Evolutionary conservation across 2,113 vertebrate genomes (phyloP).

Genomic region (Esox niger): DNA sequence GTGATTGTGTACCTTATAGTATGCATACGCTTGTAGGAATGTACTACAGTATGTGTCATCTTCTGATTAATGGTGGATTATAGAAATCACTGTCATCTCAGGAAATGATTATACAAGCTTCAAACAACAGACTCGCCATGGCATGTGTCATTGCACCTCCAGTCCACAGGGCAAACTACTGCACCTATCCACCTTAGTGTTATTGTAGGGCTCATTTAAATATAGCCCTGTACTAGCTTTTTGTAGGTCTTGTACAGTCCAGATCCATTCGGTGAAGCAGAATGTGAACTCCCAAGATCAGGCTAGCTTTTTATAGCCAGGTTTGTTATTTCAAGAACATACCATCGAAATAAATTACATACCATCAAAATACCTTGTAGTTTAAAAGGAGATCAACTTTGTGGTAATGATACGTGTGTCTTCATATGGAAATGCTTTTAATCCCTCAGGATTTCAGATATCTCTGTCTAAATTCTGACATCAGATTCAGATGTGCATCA

Average conservation of each 20-base stretch:
- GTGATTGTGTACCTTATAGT: neutral
- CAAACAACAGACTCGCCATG: neutral
- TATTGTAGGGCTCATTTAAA: neutral
- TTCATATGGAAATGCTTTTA: neutral
- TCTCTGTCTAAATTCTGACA: conserved; percentile 63
- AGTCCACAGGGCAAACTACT: neutral
- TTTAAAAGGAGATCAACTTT: neutral
- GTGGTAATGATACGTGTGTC: neutral
- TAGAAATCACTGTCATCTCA: neutral
- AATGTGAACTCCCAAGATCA: too few species aligned
- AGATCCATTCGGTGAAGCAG: too few species aligned
- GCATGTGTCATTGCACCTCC: neutral
- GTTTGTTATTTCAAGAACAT: too few species aligned
- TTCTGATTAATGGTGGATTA: conserved; percentile 1
- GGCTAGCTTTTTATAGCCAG: too few species aligned
- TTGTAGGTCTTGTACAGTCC: too few species aligned
- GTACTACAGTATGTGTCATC: neutral
- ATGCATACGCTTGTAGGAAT: neutral
- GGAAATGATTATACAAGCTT: neutral
- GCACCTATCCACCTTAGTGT: neutral
- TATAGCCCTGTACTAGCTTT: neutral
- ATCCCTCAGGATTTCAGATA: conserved; percentile 58
- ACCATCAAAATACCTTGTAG: too few species aligned
- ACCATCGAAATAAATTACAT: too few species aligned
- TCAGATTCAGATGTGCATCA: conserved; percentile 68